A percentile compares a stretch with the other conserved stretches of the same genome.
phyloP scores from a whole-genome alignment of 2,797 vertebrate genomes.

The Rhynchonycteris naso region DNA sequence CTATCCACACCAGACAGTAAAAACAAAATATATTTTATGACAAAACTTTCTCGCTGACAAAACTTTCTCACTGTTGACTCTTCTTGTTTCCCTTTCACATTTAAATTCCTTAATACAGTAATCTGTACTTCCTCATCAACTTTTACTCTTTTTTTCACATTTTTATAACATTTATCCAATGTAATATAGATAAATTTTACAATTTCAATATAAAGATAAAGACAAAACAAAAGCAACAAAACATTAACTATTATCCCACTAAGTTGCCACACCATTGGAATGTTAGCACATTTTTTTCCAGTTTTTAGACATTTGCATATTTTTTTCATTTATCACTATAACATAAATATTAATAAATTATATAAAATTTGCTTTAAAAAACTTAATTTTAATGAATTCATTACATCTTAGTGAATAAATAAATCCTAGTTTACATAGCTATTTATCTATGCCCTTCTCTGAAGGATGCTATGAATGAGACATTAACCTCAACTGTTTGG shows the following conservation, averaged over 20 bases:
- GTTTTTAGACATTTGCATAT: not conserved
- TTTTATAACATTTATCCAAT: not conserved
- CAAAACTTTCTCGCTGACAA: not conserved
- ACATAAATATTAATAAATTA: not conserved
- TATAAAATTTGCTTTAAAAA: not conserved
- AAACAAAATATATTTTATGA: not conserved
- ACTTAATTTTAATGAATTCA: not conserved
- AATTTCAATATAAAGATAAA: not conserved
- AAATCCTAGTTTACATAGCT: not conserved
- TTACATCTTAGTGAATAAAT: constrained; percentile 31
- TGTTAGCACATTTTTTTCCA: not conserved
- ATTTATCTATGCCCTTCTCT: not conserved
- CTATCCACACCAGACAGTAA: not conserved
- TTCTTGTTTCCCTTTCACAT: not conserved
- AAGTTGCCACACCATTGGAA: not conserved
- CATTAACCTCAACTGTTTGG: not conserved
- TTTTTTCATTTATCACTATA: not conserved
- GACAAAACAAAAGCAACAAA: not conserved
- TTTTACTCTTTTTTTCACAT: not conserved
- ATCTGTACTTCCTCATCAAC: not conserved
- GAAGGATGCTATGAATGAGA: not conserved
- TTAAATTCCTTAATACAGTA: not conserved
- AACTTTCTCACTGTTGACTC: not conserved
- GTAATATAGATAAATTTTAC: not conserved
- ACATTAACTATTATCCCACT: not conserved